Evolutionary conservation across 1,140 invertebrate genomes (phyloP).

Genomic region (Archivesica marissinica): DNA sequence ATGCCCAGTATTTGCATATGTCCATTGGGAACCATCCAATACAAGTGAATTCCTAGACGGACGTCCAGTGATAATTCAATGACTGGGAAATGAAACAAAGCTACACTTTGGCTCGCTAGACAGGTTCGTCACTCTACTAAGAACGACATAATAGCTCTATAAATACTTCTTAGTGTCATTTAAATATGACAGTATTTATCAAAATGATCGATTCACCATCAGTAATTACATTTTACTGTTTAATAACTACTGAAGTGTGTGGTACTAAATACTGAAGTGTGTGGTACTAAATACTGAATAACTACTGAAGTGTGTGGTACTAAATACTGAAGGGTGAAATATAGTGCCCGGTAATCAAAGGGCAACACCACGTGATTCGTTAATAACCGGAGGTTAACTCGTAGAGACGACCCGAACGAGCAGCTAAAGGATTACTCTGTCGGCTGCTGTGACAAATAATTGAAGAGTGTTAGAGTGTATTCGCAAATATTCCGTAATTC

Average conservation of each 20-base stretch:
- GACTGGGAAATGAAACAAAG: too few species aligned
- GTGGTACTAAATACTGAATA: too few species aligned
- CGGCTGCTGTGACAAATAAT: neutral
- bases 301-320: neutral
- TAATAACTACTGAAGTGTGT: conserved; percentile 5
- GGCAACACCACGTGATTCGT: neutral
- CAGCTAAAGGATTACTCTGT: neutral
- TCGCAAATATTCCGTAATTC: neutral
- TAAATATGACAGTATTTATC: neutral
- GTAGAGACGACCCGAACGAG: neutral
- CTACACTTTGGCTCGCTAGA: too few species aligned
- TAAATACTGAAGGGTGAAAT: neutral
- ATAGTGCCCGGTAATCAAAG: neutral
- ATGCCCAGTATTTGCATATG: too few species aligned
- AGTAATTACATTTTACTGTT: neutral
- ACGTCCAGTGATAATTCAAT: too few species aligned
- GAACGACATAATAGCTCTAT: neutral
- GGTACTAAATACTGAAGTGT: neutral
- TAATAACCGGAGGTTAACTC: neutral
- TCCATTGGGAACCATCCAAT: too few species aligned
- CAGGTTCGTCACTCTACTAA: neutral
- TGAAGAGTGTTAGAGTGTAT: neutral
- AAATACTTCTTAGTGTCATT: neutral
- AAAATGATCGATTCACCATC: neutral
- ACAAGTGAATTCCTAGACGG: too few species aligned